Evolutionary conservation across 2,797 vertebrate species (phyloP), one percentile per base, ranked within the genome.

Genomic region (Apodemus agrarius): DNA sequence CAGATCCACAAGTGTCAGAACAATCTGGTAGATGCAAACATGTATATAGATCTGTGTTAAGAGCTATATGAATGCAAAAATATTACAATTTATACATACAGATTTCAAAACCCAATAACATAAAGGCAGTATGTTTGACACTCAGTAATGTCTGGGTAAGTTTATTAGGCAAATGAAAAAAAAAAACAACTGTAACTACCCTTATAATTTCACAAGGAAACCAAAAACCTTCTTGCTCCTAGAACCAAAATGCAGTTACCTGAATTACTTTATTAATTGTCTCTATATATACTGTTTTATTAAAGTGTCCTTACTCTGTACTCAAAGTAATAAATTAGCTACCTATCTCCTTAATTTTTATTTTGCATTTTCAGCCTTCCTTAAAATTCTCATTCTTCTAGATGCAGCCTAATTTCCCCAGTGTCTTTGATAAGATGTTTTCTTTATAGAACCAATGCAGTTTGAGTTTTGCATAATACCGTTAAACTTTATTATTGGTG

Each of bases 171-270:
- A 95, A 92, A 34, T 85, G 49, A 95, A 94, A 81, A 11, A 31
- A 78, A 57, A 74, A 89, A 91, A 72, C 85, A 92, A 90, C 37
- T 69, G 76, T 91, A 96, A 97, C 95, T 92, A 96, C 61, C 19
- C 81, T 92, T 89, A 90, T 87, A 92, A 96, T 76, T 90, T 85
- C 82, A 95, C 22, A n/a, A 88, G 26, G 31, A 92, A 94, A 84
- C 61, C 22, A 46, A 96, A 93, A 95, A 57, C 26, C 37, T 93
- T 82, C 40, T 57, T 80, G 34, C 24, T 90, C 21, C n/a, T 57
- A 65, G 31, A 61, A 80, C 87, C 89, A 82, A 78, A 92, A 90
- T 65, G 7, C 61, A 93, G 89, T 91, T 95, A 95, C 34, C 7
- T 80, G 46, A 90, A 93, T 85, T 93, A 95, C 88, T 94, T 82